Conservation (phyloP, 2,888 invertebrate species). For the Neria commutata region DNA sequence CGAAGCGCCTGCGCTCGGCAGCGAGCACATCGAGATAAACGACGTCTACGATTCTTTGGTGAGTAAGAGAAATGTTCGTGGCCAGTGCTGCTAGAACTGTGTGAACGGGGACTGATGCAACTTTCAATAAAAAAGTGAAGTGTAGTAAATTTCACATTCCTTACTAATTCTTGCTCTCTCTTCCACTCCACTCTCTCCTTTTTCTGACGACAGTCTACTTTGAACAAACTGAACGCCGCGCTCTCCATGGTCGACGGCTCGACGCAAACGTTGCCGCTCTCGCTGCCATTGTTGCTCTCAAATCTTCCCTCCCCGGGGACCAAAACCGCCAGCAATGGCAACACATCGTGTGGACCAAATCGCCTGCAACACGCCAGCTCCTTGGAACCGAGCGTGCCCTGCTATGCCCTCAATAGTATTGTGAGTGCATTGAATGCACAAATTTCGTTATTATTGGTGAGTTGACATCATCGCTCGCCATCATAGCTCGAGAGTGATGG, state of each 20-base stretch:
- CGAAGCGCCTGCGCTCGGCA: slow-evolving; percentile 26
- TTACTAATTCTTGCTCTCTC: not conserved
- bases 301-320: slow-evolving; percentile 12
- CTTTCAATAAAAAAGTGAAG: not conserved
- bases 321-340: slow-evolving; percentile 30
- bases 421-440: slow-evolving; percentile 70
- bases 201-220: slow-evolving; percentile 34
- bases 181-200: too few species aligned
- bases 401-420: slow-evolving; percentile 68
- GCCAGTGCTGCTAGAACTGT: not conserved
- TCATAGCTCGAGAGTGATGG: not conserved
- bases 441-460: slow-evolving; percentile 73
- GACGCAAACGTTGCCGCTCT: slow-evolving; percentile 35
- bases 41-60: slow-evolving; percentile 54
- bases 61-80: slow-evolving; percentile 22
- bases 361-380: slow-evolving; percentile 60
- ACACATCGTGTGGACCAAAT: slow-evolving; percentile 57
- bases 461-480: slow-evolving; percentile 16
- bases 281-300: too few species aligned
- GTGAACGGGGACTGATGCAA: too few species aligned
- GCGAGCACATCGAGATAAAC: slow-evolving; percentile 49
- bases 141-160: not conserved
- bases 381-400: slow-evolving; percentile 67
- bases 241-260: slow-evolving; percentile 45
- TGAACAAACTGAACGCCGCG: slow-evolving; percentile 36